These are phyloP conservation scores for Calliopsis andreniformis DNA, from an alignment of 1,140 invertebrate genomes.

Conservation along the genomic window DNA sequence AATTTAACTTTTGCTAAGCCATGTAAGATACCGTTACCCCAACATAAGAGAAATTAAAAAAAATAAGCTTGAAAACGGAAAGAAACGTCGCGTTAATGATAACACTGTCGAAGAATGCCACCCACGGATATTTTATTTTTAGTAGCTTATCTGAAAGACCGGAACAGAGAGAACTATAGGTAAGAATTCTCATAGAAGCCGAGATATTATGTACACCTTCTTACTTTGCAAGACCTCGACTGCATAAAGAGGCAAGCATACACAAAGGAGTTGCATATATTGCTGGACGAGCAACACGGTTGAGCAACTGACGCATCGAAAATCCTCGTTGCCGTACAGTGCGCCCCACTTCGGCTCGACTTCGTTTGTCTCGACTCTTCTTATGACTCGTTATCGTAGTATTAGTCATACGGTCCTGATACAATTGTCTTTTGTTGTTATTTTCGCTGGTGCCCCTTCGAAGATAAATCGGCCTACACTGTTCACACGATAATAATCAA, in stretches of 20 bases:
- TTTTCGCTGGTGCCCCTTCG: slow-evolving; percentile 10
- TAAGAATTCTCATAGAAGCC: slow-evolving; percentile 1
- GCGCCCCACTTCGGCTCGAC: slow-evolving; percentile 18
- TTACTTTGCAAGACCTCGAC: slow-evolving; percentile 3
- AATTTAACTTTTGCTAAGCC: too few relatives aligned
- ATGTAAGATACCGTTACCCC: too few relatives aligned
- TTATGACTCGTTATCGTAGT: background rate
- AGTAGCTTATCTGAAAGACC: slow-evolving; percentile 21
- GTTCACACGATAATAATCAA: background rate
- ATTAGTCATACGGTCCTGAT: background rate
- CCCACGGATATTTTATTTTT: slow-evolving; percentile 23
- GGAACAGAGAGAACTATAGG: background rate
- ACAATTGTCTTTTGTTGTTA: slow-evolving; percentile 40
- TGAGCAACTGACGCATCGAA: slow-evolving; percentile 54
- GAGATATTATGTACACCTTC: background rate
- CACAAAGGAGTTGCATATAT: background rate
- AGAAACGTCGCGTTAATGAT: too few relatives aligned
- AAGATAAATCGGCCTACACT: background rate
- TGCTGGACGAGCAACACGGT: background rate
- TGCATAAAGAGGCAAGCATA: background rate
- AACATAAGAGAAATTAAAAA: too few relatives aligned
- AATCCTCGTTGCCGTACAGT: slow-evolving; percentile 32
- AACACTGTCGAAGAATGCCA: too few relatives aligned
- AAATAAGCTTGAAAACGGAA: background rate
- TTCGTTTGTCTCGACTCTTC: slow-evolving; percentile 34